Base-by-base conservation (phyloP, 1,140 invertebrate species). In the Lanistes nyassanus region DNA sequence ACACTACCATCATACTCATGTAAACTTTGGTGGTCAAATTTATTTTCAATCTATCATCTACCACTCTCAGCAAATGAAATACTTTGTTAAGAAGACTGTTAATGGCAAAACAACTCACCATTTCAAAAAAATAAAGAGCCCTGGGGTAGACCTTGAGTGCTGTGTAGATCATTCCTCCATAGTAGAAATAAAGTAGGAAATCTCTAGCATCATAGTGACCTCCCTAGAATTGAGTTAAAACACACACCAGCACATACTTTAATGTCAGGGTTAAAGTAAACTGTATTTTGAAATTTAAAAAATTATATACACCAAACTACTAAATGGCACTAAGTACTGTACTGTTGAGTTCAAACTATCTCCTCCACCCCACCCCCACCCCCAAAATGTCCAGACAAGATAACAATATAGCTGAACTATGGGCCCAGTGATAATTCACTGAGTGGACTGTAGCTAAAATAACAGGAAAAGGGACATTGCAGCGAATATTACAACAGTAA, bases 121-220 rank as follows among this genome's bases (percentile, higher is more conserved):
- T 95, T 93, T 98, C 97, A 90, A 96, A 97, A 87, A 97, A 98
- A 88, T 97, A 98, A 55, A 98, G 90, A 34, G 97, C 96, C 85
- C 95, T 92, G 73, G 97, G 94, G 86, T 95, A 97, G 84, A 98
- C 96, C 86, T 98, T 98, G 65, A 98, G 88, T 29, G 95, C 95
- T 70, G 96, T 93, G 85, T 97, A 98, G 80, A 98, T 97, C 95
- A 98, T 97, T 67, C 97, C 97, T 65, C 97, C 97, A 90, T 99
- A 99, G 88, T 99, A 99, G 87, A 96, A 98, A 88, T 97, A 99
- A 0, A 97, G 90, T 55, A 99, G 90, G 87, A 98, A 98, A 89
- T 96, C 94, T 91, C 97, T 97, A 2, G 95, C 93, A 88, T 98
- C 96, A 91, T 95, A 96, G 78, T 93, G 93, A 68, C 93, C 93